Conservation (phyloP, 2,888 invertebrate genomes). For the Herminia tarsipennalis region DNA sequence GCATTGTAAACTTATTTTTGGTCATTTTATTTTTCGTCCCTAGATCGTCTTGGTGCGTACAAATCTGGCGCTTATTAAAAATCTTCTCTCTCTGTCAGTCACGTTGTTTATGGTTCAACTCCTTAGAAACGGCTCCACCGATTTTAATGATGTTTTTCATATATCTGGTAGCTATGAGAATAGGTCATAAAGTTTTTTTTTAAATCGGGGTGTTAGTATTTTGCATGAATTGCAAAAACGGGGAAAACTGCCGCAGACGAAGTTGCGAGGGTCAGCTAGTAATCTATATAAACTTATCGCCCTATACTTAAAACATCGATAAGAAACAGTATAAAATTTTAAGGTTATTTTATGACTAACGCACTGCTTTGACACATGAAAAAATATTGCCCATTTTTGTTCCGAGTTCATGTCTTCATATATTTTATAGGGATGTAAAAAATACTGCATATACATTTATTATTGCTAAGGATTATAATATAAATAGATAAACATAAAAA, state of each 20-base stretch:
- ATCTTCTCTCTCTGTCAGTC: neutral
- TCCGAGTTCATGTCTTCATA: constrained; percentile 20
- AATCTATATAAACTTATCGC: neutral
- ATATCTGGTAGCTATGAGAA: neutral
- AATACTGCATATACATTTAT: neutral
- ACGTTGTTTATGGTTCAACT: neutral
- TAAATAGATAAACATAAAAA: neutral
- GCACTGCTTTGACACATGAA: constrained; percentile 28
- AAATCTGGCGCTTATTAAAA: no score
- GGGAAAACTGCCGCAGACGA: no score
- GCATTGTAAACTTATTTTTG: no score
- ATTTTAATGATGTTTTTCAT: no score
- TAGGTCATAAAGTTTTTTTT: no score
- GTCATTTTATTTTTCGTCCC: no score
- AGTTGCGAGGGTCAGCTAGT: no score
- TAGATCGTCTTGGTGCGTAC: no score
- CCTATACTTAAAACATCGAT: constrained; percentile 8
- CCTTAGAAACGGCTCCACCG: neutral
- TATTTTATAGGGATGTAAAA: constrained; percentile 39
- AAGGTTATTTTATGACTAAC: constrained; percentile 25
- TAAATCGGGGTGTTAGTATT: no score
- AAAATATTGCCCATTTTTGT: constrained; percentile 25
- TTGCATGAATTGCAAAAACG: no score
- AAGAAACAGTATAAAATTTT: constrained; percentile 30
- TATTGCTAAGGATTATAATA: neutral